Evolutionary conservation across 37 sponge, comb jelly and placozoan genomes (phyloP).

Genomic region (Spongia lamella): DNA sequence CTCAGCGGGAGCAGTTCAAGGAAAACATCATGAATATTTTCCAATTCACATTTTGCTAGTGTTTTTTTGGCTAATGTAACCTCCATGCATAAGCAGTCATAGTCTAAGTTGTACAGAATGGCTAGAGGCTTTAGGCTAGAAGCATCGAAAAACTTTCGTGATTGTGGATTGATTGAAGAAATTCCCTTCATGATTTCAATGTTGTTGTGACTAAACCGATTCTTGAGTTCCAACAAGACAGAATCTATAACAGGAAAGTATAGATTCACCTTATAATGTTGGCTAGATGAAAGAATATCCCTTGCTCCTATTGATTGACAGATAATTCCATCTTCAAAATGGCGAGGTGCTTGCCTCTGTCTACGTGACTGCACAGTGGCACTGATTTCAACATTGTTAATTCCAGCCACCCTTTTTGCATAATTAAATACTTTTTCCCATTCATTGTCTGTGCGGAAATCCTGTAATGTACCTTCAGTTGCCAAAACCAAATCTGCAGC

Average conservation of each 20-base stretch:
- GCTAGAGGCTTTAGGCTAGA: conserved; percentile 10
- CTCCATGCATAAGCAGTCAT: conserved; percentile 16
- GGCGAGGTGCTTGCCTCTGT: conserved; percentile 10
- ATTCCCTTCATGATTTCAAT: conserved; percentile 26
- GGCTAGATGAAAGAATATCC: not conserved
- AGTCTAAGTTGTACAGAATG: conserved; percentile 14
- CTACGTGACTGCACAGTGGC: not conserved
- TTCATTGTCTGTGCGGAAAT: not conserved
- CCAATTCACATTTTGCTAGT: conserved; percentile 6
- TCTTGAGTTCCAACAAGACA: conserved; percentile 10
- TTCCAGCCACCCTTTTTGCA: conserved; percentile 14
- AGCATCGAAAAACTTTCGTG: not conserved
- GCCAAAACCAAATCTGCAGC: conserved; percentile 7
- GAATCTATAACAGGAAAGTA: conserved; percentile 41
- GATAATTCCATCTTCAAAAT: not conserved
- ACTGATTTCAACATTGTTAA: conserved; percentile 3
- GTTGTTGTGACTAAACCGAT: conserved; percentile 16
- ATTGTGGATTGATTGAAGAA: conserved; percentile 16
- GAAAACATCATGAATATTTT: conserved; percentile 18
- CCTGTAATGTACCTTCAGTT: not conserved
- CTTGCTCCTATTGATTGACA: conserved; percentile 19
- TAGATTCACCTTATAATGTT: conserved; percentile 17
- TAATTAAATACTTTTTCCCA: conserved; percentile 13
- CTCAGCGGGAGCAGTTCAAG: conserved; percentile 15
- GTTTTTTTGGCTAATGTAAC: conserved; percentile 33